Evolutionary conservation across 2,888 invertebrate species (phyloP), one percentile per base, ranked within the genome.

Genomic region (Orchesellides sinensis): DNA sequence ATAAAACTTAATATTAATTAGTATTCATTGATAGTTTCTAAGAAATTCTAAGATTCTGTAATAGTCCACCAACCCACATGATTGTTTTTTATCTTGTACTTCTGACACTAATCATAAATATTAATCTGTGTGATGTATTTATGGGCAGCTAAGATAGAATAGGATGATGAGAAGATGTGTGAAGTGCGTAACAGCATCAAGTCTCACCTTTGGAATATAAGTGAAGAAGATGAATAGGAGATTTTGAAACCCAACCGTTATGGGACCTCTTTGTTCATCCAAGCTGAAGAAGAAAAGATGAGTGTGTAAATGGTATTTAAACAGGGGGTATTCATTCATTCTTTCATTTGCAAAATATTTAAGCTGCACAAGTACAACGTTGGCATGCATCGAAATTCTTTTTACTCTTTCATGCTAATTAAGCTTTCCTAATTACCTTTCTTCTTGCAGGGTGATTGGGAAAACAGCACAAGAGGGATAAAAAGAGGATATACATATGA

Each of bases 371-470:
- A 40, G 40, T n/a, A 40, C n/a, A 10, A 14, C 40, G n/a, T 40
- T 40, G 2, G 10, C 40, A 40, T 40, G 14, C 4, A 5, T 14
- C 10, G 40, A 14, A 40, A 40, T 40, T 40, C n/a, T 10, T 8
- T 40, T 14, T n/a, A 40, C 2, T 14, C 14, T 40, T n/a, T 8
- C 10, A 21, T 49, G 32, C 32, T 59, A 59, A 59, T 59, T 59
- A 32, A 17, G 27, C 59, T 29, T n/a, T 59, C 29, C 59, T 59
- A 59, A 59, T 59, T 59, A 32, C 32, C 49, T 49, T 49, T 21
- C 23, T 59, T 59, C 29, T n/a, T 59, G 52, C 23, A 4, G 6
- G 12, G 25, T 25, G 59, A 59, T 59, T 32, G 59, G 25, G 54
- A 54, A 54, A 52, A 54, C 17, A 49, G 17, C n/a, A 49, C 10